A percentile compares a stretch with the other conserved stretches of the same genome.
phyloP scores from a whole-genome alignment of 2,797 vertebrate genomes.

The Acipenser oxyrinchus region DNA sequence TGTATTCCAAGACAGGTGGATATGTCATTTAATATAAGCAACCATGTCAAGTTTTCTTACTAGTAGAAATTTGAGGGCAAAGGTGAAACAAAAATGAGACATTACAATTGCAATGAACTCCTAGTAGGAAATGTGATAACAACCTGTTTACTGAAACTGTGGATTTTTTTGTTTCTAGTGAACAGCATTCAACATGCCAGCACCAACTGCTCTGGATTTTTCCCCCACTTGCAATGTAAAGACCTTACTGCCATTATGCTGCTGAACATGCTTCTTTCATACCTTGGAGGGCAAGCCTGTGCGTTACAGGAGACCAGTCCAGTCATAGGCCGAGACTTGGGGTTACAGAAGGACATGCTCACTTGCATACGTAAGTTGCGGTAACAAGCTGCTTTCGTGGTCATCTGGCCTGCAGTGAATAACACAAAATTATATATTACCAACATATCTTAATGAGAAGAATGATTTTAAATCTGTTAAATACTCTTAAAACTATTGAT shows the following conservation, averaged over 20 bases:
- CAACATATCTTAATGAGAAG: background rate
- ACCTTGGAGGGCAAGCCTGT: slow-evolving; percentile 68
- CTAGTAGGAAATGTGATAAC: too few relatives aligned
- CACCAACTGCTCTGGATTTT: too few relatives aligned
- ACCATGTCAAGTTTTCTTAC: too few relatives aligned
- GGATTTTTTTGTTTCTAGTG: background rate
- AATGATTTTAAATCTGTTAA: slow-evolving; percentile 26
- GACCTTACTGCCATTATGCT: background rate
- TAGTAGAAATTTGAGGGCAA: too few relatives aligned
- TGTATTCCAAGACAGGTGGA: too few relatives aligned
- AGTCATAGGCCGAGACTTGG: slow-evolving; percentile 54
- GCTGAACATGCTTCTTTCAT: slow-evolving; percentile 1
- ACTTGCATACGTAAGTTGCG: slow-evolving; percentile 68
- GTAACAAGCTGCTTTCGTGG: slow-evolving; percentile 67
- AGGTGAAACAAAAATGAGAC: too few relatives aligned
- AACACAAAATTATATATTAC: background rate
- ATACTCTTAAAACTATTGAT: slow-evolving; percentile 27
- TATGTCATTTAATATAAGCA: too few relatives aligned
- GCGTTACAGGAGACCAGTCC: slow-evolving; percentile 64
- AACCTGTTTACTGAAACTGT: too few relatives aligned
- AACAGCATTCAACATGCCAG: slow-evolving; percentile 2
- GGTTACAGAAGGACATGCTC: slow-evolving; percentile 67
- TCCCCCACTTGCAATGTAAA: background rate
- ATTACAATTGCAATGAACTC: too few relatives aligned
- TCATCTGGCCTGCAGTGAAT: slow-evolving; percentile 64